phyloP scores from a whole-genome alignment of 2,888 invertebrate genomes.

The Orthosia gothica region DNA sequence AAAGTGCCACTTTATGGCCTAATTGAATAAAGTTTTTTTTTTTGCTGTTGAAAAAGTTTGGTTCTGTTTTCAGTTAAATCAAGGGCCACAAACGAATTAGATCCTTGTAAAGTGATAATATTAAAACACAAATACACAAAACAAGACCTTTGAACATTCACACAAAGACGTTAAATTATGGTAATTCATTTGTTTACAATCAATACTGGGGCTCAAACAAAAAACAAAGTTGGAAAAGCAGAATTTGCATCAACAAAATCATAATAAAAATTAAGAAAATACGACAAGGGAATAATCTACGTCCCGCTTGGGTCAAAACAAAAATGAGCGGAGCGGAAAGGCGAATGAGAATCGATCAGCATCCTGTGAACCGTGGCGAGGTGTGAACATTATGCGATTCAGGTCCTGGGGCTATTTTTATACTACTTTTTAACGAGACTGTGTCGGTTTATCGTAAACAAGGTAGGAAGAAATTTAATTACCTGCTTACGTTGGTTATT shows the following conservation, averaged over 20 bases:
- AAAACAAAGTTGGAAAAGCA: not conserved
- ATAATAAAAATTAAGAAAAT: conserved; percentile 1
- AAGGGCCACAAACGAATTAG: not conserved
- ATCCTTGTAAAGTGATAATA: too few species aligned
- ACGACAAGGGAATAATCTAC: conserved; percentile 18
- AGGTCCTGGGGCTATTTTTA: conserved; percentile 40
- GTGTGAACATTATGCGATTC: conserved; percentile 20
- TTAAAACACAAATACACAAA: not conserved
- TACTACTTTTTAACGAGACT: not conserved
- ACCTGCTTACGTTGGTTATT: not conserved
- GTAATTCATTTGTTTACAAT: not conserved
- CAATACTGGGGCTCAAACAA: not conserved
- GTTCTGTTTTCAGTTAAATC: not conserved
- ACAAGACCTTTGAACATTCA: not conserved
- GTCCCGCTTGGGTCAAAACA: conserved; percentile 23
- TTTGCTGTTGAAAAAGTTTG: not conserved
- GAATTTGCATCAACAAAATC: conserved; percentile 27
- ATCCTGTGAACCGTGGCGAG: conserved; percentile 16
- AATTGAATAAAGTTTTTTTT: too few species aligned
- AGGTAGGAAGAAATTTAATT: conserved; percentile 4
- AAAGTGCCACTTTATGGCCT: too few species aligned
- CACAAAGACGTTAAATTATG: not conserved
- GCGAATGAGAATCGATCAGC: conserved; percentile 36
- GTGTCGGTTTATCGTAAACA: not conserved
- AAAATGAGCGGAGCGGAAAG: conserved; percentile 39